Evolutionary conservation across 2,113 vertebrate genomes (phyloP).

Genomic region (Opisthocomus hoazin): DNA sequence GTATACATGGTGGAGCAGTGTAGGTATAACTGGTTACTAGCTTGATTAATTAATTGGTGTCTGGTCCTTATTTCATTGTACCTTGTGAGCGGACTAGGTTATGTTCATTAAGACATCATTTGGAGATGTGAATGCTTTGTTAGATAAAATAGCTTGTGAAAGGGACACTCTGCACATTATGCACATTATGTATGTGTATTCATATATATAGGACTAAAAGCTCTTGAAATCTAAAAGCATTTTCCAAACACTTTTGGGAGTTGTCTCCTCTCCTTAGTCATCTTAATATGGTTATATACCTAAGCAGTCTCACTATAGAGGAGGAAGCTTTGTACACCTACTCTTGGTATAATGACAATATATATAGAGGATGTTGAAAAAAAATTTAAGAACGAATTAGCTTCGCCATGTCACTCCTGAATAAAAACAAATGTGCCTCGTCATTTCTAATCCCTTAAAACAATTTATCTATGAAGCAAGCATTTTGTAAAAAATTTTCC

Average conservation of each 20-base stretch:
- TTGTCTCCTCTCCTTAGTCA: background rate
- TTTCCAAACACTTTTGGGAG: background rate
- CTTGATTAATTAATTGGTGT: background rate
- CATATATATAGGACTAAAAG: background rate
- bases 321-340: conserved; percentile 46
- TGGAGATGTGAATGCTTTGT: background rate
- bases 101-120: conserved; percentile 11
- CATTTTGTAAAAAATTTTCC: background rate
- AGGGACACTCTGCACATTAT: background rate
- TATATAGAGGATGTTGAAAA: conserved; percentile 8
- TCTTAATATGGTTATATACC: conserved; percentile 17
- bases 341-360: conserved; percentile 20
- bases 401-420: conserved; percentile 28
- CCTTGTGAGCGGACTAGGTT: background rate
- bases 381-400: conserved; percentile 28
- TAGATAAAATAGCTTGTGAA: conserved; percentile 5
- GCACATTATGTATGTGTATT: background rate
- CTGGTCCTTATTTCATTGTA: background rate
- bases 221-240: conserved; percentile 18
- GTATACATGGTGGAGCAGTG: background rate
- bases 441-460: background rate
- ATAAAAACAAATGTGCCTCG: conserved; percentile 24
- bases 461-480: background rate
- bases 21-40: background rate
- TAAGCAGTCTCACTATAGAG: background rate